Evolutionary conservation across 2,797 vertebrate species (phyloP).

Genomic region (Buceros bicornis): DNA sequence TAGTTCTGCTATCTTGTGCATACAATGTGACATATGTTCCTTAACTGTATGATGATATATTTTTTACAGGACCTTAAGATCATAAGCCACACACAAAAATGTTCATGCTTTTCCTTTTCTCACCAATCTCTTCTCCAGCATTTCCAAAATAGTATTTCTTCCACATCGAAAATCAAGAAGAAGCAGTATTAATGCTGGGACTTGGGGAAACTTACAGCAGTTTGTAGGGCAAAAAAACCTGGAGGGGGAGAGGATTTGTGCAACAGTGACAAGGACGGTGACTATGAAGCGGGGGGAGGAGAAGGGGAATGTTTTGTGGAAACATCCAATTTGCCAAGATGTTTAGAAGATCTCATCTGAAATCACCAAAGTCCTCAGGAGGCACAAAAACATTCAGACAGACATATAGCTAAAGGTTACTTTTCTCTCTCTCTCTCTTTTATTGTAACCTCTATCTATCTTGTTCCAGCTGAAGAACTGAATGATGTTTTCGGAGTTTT

Average conservation of each 20-base stretch:
- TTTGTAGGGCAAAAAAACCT: background rate
- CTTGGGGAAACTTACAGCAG: background rate
- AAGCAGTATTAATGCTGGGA: background rate
- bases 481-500: background rate
- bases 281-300: background rate
- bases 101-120: background rate
- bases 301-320: background rate
- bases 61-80: background rate
- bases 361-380: background rate
- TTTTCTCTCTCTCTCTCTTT: fast-evolving
- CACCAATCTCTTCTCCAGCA: background rate
- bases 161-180: background rate
- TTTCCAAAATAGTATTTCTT: background rate
- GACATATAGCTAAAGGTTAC: background rate
- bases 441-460: background rate
- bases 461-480: background rate
- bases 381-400: background rate
- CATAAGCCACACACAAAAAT: background rate
- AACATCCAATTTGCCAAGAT: background rate
- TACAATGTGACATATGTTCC: background rate
- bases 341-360: background rate
- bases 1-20: background rate
- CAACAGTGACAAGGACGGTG: background rate
- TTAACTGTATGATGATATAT: background rate
- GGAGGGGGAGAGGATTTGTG: background rate